Base-by-base conservation (phyloP, 2,113 vertebrate species). In the Chloebia gouldiae region DNA sequence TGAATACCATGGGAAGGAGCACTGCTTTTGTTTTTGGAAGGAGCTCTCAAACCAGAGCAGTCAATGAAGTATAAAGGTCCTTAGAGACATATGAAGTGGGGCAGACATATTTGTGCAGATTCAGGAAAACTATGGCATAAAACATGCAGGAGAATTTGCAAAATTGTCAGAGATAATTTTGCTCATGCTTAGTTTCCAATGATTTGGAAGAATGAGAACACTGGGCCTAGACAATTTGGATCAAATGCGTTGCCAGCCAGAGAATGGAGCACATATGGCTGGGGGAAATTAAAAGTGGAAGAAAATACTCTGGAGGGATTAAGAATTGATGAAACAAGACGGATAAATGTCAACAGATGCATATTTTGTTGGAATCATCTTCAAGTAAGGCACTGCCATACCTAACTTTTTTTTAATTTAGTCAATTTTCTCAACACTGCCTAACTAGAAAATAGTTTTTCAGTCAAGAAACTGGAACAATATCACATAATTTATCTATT, bases 1-100 rank as follows among this genome's bases (percentile, higher is more conserved):
- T 0, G 0, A 66, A 76, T 40, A 51, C 13, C 12, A 28, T 7
- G 27, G 11, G 24, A 76, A 85, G 8, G 3, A n/a, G 1, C 7
- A 42, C 7, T 30, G 10, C 0, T 28, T 28, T 40, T 44, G 56
- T 53, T 45, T 30, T 37, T 22, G 10, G 61, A 82, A 79, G 24
- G 19, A 39, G 12, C 2, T 16, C 22, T 84, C 42, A 72, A 81
- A 61, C 5, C 18, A 84, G 7, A 71, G 18, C 4, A 44, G 10
- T 39, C 22, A 47, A 5, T 54, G 15, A 50, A 69, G 28, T 16
- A 54, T 28, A 65, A 88, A 37, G 7, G 22, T 50, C 13, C n/a
- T 81, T 63, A 63, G 5, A 27, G 13, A 71, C 4, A 9, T 45
- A 10, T 24, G 13, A 81, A 28, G 9, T 30, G 6, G 6, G 11